phyloP scores from a whole-genome alignment of 2,113 vertebrate species.

The Bostrychus sinensis region DNA sequence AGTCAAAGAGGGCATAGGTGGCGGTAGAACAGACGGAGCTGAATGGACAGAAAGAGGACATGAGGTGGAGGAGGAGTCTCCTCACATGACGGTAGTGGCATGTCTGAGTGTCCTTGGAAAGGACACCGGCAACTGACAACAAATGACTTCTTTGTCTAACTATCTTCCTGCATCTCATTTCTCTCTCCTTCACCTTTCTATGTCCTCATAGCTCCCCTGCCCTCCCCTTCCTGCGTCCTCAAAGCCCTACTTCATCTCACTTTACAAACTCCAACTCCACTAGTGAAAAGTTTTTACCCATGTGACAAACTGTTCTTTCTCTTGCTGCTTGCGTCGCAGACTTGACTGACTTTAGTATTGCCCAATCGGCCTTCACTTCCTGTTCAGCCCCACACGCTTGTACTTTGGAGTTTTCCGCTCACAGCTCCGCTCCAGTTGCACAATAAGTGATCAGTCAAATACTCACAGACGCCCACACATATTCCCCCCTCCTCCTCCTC shows the following conservation, averaged over 20 bases:
- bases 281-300: neutral
- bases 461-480: slow-evolving; percentile 17
- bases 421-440: slow-evolving; percentile 13
- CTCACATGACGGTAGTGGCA: slow-evolving; percentile 51
- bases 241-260: neutral
- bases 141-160: slow-evolving; percentile 44
- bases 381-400: neutral
- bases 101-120: slow-evolving; percentile 67
- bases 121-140: slow-evolving; percentile 56
- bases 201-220: slow-evolving; percentile 8
- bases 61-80: slow-evolving; percentile 56
- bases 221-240: neutral
- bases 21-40: slow-evolving; percentile 25
- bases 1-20: slow-evolving; percentile 31
- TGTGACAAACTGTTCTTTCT: neutral
- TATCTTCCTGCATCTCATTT: slow-evolving; percentile 4
- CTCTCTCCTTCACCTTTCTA: slow-evolving; percentile 3
- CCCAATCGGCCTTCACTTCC: slow-evolving; percentile 9
- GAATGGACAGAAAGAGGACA: slow-evolving; percentile 27
- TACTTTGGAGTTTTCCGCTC: slow-evolving; percentile 37
- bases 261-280: neutral
- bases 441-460: slow-evolving; percentile 29
- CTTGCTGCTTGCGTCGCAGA: too few species aligned
- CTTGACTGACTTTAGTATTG: slow-evolving; percentile 3
- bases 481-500: slow-evolving; percentile 5